A percentile compares a stretch with the other conserved stretches of the same genome.
These are phyloP conservation scores for Euclidia mi DNA, from an alignment of 2,888 invertebrate genomes.

Conservation along the genomic window DNA sequence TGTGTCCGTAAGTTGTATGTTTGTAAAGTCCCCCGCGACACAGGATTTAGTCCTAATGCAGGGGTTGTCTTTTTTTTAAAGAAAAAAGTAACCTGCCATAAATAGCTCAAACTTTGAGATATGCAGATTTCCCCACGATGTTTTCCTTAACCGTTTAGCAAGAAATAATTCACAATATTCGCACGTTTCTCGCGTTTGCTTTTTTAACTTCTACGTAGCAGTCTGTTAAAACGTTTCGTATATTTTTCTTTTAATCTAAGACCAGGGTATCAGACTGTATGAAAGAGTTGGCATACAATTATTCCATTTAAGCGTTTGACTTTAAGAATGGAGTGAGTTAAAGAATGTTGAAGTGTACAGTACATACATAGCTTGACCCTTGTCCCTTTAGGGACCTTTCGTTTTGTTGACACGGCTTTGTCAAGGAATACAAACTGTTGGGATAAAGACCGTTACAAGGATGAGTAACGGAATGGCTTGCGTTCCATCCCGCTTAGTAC, in stretches of 20 bases:
- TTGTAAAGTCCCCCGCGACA: too few species aligned
- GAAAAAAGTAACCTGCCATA: too few species aligned
- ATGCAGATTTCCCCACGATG: too few species aligned
- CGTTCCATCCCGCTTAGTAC: background rate
- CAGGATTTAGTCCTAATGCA: too few species aligned
- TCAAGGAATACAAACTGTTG: constrained; percentile 24
- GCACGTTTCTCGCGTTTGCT: too few species aligned
- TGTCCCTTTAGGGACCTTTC: too few species aligned
- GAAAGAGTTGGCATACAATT: constrained; percentile 13
- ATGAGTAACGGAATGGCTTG: constrained; percentile 12
- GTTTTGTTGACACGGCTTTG: constrained; percentile 23
- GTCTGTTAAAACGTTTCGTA: background rate
- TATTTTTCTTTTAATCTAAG: background rate
- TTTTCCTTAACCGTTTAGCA: too few species aligned
- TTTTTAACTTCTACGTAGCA: too few species aligned
- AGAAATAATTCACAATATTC: too few species aligned
- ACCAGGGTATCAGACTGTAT: background rate
- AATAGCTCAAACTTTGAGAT: too few species aligned
- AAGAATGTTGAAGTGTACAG: constrained; percentile 10
- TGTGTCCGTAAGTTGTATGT: too few species aligned
- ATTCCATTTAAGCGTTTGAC: constrained; percentile 14
- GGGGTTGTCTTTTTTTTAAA: too few species aligned
- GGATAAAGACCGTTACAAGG: constrained; percentile 22
- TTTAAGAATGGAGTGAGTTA: constrained; percentile 16
- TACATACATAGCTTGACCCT: constrained; percentile 10